These are phyloP conservation scores for Trichosurus vulpecula DNA, from an alignment of 2,797 vertebrate species.

Conservation along the genomic window DNA sequence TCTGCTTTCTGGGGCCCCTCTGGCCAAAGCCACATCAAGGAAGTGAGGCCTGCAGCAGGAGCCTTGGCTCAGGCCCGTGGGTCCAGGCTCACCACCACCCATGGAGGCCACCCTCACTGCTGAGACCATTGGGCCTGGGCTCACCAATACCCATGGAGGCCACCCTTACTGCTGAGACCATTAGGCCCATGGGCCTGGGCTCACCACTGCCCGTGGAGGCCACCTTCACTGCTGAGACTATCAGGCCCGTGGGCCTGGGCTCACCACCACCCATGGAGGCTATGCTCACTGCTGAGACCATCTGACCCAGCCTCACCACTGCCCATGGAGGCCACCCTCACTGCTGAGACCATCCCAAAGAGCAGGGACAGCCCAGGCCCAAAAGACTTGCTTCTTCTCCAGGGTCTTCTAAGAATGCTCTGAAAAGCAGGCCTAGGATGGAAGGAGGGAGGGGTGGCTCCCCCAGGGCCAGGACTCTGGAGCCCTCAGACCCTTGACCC, in stretches of 20 bases:
- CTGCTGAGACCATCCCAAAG: neutral
- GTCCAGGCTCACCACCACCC: too few relatives aligned
- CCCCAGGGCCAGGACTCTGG: too few relatives aligned
- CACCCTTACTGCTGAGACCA: neutral
- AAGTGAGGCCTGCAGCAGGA: neutral
- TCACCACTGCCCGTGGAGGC: neutral
- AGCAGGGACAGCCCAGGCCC: neutral
- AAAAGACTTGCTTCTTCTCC: neutral
- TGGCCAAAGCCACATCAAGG: neutral
- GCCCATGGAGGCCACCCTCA: neutral
- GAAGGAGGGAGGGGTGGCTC: too few relatives aligned
- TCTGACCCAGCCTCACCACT: too few relatives aligned
- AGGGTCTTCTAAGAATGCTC: neutral
- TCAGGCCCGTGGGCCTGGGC: too few relatives aligned
- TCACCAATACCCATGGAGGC: neutral
- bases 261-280: too few relatives aligned
- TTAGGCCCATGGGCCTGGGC: too few relatives aligned
- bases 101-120: neutral
- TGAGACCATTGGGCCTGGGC: too few relatives aligned
- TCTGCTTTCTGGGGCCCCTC: neutral
- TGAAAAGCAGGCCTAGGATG: neutral
- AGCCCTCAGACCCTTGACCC: neutral
- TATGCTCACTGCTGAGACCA: too few relatives aligned
- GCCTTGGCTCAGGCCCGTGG: neutral
- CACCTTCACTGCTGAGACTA: neutral